These are phyloP conservation scores for Maniola jurtina DNA, from an alignment of 1,140 invertebrate species.

Conservation along the genomic window DNA sequence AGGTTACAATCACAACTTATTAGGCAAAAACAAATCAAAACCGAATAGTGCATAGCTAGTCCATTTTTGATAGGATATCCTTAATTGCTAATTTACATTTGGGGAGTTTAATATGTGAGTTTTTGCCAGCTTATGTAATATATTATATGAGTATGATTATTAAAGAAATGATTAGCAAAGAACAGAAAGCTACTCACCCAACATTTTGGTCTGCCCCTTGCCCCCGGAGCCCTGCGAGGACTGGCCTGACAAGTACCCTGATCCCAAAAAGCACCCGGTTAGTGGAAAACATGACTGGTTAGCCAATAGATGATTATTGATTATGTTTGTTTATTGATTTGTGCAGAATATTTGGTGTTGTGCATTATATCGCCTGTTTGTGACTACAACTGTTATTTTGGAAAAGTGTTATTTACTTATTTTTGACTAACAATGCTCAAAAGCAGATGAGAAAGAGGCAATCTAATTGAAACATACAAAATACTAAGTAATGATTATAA, in stretches of 20 bases:
- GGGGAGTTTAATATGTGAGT: too few relatives aligned
- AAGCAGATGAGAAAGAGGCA: too few relatives aligned
- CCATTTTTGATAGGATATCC: too few relatives aligned
- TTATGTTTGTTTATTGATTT: slow-evolving; percentile 1
- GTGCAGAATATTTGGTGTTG: background rate
- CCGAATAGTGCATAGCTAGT: too few relatives aligned
- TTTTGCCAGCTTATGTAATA: background rate
- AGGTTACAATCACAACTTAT: too few relatives aligned
- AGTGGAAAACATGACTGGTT: slow-evolving; percentile 46
- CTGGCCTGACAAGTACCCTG: slow-evolving; percentile 70
- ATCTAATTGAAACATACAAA: too few relatives aligned
- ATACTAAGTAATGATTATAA: too few relatives aligned
- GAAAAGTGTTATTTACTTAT: too few relatives aligned
- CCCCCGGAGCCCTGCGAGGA: slow-evolving; percentile 62
- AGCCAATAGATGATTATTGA: slow-evolving; percentile 8
- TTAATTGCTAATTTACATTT: too few relatives aligned
- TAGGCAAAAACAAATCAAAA: too few relatives aligned
- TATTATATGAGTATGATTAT: too few relatives aligned
- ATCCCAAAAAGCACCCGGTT: slow-evolving; percentile 67
- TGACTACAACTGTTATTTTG: background rate
- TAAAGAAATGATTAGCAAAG: background rate
- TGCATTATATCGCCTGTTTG: background rate
- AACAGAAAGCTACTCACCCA: slow-evolving; percentile 49
- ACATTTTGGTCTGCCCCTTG: slow-evolving; percentile 36
- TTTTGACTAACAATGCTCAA: too few relatives aligned